Percentiles rank a stretch among this genome's conserved stretches.
phyloP scores from a whole-genome alignment of 2,113 vertebrate species.

The Phalacrocorax carbo region DNA sequence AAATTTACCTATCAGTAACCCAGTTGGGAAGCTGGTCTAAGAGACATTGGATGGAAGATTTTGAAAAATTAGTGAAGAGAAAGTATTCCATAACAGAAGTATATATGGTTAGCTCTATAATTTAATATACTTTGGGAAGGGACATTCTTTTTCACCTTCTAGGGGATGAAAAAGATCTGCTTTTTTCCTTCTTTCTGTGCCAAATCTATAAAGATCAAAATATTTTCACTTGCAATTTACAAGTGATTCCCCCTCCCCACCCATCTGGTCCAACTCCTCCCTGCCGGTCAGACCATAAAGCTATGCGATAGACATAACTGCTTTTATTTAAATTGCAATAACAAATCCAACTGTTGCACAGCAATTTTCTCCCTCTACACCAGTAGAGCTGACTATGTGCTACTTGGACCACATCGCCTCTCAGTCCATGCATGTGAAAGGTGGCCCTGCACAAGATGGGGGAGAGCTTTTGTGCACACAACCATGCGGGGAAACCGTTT shows the following conservation, averaged over 20 bases:
- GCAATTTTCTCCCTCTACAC: not conserved
- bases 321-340: slow-evolving; percentile 33
- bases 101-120: not conserved
- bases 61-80: not conserved
- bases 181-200: not conserved
- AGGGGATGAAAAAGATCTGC: accelerated
- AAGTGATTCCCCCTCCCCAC: not conserved
- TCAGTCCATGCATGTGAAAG: accelerated
- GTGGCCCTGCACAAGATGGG: not conserved
- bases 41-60: not conserved
- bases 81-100: not conserved
- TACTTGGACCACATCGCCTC: no score
- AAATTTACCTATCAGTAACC: not conserved
- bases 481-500: accelerated
- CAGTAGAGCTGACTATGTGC: no score
- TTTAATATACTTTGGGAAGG: not conserved
- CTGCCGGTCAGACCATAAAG: not conserved
- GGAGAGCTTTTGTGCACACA: not conserved
- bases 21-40: not conserved
- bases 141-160: not conserved
- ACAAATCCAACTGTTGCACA: not conserved
- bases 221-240: not conserved
- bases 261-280: not conserved
- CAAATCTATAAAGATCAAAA: not conserved
- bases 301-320: not conserved